These are phyloP conservation scores for Chaunax sp. DNA, from an alignment of 2,797 vertebrate genomes.

Conservation along the genomic window DNA sequence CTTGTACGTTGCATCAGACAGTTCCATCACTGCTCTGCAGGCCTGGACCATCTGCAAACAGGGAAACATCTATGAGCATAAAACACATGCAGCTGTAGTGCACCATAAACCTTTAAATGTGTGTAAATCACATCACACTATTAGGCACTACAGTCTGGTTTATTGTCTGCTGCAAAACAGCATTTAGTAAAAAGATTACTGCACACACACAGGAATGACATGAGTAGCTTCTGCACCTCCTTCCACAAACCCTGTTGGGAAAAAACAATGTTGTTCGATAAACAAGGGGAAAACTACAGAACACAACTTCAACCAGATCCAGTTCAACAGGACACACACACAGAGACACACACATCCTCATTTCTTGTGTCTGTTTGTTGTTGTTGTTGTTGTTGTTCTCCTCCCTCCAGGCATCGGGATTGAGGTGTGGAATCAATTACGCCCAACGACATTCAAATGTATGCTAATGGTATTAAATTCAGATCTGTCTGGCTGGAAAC, in stretches of 20 bases:
- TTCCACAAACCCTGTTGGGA: slow-evolving; percentile 45
- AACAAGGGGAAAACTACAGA: slow-evolving; percentile 57
- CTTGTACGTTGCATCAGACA: slow-evolving; percentile 87
- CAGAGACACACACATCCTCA: slow-evolving; percentile 14
- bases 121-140: slow-evolving; percentile 1
- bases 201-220: slow-evolving; percentile 16
- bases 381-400: too few relatives aligned
- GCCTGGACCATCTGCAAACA: slow-evolving; percentile 90
- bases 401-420: slow-evolving; percentile 22
- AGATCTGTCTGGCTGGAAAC: slow-evolving; percentile 35
- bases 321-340: slow-evolving; percentile 15
- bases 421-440: slow-evolving; percentile 61
- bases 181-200: background rate
- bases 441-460: slow-evolving; percentile 65
- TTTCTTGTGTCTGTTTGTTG: slow-evolving; percentile 41
- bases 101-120: background rate
- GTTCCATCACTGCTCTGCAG: slow-evolving; percentile 88
- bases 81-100: slow-evolving; percentile 5
- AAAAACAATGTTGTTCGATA: slow-evolving; percentile 48
- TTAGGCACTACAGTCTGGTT: slow-evolving; percentile 11
- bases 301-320: slow-evolving; percentile 25
- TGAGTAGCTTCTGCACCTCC: slow-evolving; percentile 31
- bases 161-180: background rate
- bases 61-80: slow-evolving; percentile 27
- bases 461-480: slow-evolving; percentile 70